Conservation (phyloP, 2,113 vertebrate genomes). For the Cathartes aura region DNA sequence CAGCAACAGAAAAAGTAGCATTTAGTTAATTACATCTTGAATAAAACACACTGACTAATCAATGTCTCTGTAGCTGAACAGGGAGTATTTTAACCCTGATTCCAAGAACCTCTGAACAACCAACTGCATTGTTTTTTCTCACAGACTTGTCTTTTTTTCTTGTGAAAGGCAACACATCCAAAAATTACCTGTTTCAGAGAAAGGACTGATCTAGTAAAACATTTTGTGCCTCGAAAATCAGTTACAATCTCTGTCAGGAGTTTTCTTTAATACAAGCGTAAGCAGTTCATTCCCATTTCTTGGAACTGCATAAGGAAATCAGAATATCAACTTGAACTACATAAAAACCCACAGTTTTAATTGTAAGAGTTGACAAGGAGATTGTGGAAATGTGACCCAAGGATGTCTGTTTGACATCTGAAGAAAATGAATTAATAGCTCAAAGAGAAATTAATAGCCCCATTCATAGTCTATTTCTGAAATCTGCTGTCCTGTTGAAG, state of each 20-base stretch:
- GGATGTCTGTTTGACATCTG: not conserved
- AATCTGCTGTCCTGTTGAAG: not conserved
- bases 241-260: not conserved
- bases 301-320: not conserved
- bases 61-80: not conserved
- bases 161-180: not conserved
- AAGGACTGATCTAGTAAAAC: not conserved
- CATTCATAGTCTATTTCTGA: not conserved
- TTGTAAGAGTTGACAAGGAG: not conserved
- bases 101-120: not conserved
- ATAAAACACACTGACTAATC: not conserved
- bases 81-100: not conserved
- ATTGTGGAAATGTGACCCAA: not conserved
- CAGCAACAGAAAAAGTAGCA: not conserved
- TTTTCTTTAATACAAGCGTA: not conserved
- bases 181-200: not conserved
- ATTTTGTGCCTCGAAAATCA: not conserved
- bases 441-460: not conserved
- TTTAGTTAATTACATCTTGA: not conserved
- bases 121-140: not conserved
- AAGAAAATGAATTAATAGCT: not conserved
- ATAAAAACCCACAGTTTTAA: not conserved
- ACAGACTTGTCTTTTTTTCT: not conserved
- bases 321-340: not conserved
- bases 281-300: not conserved